Percentiles rank a stretch among this genome's conserved stretches.
Conservation (phyloP, 1,140 invertebrate genomes). For the Orius insidiosus region DNA sequence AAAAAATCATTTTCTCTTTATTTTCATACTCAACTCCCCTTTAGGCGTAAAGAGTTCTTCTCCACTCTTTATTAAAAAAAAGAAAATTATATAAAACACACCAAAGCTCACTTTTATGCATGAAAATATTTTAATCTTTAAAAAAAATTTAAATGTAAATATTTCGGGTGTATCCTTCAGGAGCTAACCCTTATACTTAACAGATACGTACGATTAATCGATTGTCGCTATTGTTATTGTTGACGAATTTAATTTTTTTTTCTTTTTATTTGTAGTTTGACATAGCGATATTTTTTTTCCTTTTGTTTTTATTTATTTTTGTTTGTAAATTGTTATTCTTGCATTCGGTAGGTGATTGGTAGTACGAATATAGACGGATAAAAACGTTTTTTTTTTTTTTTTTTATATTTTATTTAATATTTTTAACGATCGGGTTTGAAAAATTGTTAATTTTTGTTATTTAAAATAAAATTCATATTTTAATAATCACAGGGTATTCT, state of each 20-base stretch:
- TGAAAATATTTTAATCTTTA: conserved; percentile 16
- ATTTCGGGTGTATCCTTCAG: conserved; percentile 12
- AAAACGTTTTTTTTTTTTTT: conserved; percentile 1
- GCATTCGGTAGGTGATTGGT: conserved; percentile 15
- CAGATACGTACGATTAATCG: conserved; percentile 13
- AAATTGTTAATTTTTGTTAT: conserved; percentile 14
- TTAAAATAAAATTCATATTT: conserved; percentile 18
- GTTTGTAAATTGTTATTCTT: conserved; percentile 10
- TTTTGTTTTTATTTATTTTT: conserved; percentile 6
- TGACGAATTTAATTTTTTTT: conserved; percentile 11
- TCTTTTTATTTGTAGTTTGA: conserved; percentile 4
- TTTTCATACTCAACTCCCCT: conserved; percentile 8
- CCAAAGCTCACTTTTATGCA: conserved; percentile 16
- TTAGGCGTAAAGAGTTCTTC: conserved; percentile 6
- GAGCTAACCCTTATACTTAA: background rate
- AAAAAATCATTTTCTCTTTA: conserved; percentile 8
- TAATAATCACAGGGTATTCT: conserved; percentile 20
- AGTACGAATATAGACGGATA: conserved; percentile 11
- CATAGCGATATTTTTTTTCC: conserved; percentile 3
- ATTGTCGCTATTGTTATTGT: conserved; percentile 16
- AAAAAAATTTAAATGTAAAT: conserved; percentile 15
- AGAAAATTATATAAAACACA: conserved; percentile 6
- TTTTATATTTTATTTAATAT: conserved; percentile 3
- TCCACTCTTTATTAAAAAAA: conserved; percentile 4
- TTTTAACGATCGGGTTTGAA: conserved; percentile 1